phyloP scores from a whole-genome alignment of 2,888 invertebrate species.

The Drosophila kuntzei region DNA sequence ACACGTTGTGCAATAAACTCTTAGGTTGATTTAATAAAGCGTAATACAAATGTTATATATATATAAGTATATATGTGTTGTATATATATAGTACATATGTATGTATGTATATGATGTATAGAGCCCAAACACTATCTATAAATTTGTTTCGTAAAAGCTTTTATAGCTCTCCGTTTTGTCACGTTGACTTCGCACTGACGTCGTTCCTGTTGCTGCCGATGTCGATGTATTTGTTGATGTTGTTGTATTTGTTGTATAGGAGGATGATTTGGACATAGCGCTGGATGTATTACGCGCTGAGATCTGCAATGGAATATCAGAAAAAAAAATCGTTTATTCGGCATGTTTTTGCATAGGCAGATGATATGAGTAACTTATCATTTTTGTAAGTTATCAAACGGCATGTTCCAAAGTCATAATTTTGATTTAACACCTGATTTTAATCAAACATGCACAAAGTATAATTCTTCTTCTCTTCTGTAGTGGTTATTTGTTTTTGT shows the following conservation, averaged over 20 bases:
- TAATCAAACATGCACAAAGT: constrained; percentile 52
- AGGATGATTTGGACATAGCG: constrained; percentile 46
- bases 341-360: not conserved
- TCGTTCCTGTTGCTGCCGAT: constrained; percentile 41
- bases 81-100: constrained; percentile 34
- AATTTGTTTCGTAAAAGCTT: constrained; percentile 84
- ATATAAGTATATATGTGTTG: constrained; percentile 39
- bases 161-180: constrained; percentile 82
- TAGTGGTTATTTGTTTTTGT: constrained; percentile 11
- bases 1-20: constrained; percentile 60
- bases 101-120: constrained; percentile 29
- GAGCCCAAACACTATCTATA: constrained; percentile 67
- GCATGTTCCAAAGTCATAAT: constrained; percentile 42
- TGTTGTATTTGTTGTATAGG: constrained; percentile 31
- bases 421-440: constrained; percentile 59
- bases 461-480: constrained; percentile 13
- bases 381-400: constrained; percentile 48
- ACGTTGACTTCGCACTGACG: constrained; percentile 70
- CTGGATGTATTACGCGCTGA: constrained; percentile 59
- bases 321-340: not conserved
- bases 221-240: constrained; percentile 29
- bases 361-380: constrained; percentile 5
- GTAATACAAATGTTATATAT: constrained; percentile 50
- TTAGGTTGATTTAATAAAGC: constrained; percentile 69
- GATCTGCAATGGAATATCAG: constrained; percentile 66